phyloP scores from a whole-genome alignment of 2,113 vertebrate genomes.

The Genyomyrus donnyi region DNA sequence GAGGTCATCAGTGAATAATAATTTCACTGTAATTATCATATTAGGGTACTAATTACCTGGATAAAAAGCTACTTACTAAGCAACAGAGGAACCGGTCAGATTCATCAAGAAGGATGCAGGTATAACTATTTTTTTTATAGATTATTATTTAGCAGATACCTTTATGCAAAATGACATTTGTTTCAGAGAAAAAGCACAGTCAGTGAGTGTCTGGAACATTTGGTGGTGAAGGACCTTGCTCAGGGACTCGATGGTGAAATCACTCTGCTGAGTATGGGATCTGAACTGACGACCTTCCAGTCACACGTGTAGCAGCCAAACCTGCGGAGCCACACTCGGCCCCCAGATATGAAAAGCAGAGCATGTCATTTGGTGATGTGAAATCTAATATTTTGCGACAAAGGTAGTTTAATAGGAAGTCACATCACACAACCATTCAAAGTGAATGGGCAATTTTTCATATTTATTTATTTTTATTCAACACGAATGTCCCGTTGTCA shows the following conservation, averaged over 20 bases:
- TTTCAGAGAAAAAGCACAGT: not conserved
- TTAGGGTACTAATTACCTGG: not conserved
- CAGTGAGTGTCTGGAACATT: not conserved
- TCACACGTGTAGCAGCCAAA: not conserved
- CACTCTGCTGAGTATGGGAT: not conserved
- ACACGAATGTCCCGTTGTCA: not conserved
- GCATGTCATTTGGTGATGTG: not conserved
- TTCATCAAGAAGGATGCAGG: not conserved
- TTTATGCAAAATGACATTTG: not conserved
- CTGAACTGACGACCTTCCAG: not conserved
- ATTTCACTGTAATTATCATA: not conserved
- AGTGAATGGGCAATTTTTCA: not conserved
- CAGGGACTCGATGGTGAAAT: not conserved
- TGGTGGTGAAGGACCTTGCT: not conserved
- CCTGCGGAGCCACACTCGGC: not conserved
- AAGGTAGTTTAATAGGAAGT: not conserved
- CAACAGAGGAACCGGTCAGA: not conserved
- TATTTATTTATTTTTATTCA: not conserved
- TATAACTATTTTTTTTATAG: not conserved
- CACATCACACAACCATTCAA: not conserved
- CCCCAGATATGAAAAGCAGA: not conserved
- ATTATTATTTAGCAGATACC: not conserved
- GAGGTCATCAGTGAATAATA: not conserved
- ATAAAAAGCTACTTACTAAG: not conserved
- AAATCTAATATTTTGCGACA: not conserved